Evolutionary conservation across 2,888 invertebrate species (phyloP).

Genomic region (Tetrapedia diversipes): DNA sequence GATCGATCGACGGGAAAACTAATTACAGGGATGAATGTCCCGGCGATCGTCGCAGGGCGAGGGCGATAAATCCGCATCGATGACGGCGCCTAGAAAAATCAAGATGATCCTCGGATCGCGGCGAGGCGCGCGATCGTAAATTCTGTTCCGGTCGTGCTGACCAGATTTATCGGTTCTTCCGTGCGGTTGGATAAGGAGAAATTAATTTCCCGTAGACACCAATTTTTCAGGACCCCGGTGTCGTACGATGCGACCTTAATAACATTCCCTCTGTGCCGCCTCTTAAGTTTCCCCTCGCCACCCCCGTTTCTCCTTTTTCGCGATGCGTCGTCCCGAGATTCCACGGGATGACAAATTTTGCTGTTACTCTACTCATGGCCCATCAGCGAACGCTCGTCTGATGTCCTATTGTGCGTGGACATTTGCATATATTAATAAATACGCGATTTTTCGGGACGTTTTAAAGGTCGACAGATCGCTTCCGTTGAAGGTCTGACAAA

Average conservation of each 20-base stretch:
- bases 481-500: too few species aligned
- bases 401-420: background rate
- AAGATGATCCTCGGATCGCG: conserved; percentile 58
- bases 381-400: background rate
- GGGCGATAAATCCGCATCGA: conserved; percentile 60
- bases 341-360: background rate
- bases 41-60: conserved; percentile 8
- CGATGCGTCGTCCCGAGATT: background rate
- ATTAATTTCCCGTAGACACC: conserved; percentile 70
- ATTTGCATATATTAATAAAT: too few species aligned
- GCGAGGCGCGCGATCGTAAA: conserved; percentile 60
- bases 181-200: conserved; percentile 67
- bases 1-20: conserved; percentile 38
- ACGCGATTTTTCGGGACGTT: too few species aligned
- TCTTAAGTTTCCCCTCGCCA: conserved; percentile 27
- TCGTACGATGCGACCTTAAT: conserved; percentile 54
- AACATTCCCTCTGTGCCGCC: conserved; percentile 35
- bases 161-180: conserved; percentile 68
- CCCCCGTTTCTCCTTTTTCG: background rate
- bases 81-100: conserved; percentile 61
- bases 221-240: conserved; percentile 64
- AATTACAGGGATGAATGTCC: conserved; percentile 51
- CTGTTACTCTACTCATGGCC: background rate
- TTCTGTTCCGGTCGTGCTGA: conserved; percentile 52
- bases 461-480: too few species aligned